Evolutionary conservation across 1,140 invertebrate species (phyloP).

Genomic region (Lepeophtheirus salmonis): DNA sequence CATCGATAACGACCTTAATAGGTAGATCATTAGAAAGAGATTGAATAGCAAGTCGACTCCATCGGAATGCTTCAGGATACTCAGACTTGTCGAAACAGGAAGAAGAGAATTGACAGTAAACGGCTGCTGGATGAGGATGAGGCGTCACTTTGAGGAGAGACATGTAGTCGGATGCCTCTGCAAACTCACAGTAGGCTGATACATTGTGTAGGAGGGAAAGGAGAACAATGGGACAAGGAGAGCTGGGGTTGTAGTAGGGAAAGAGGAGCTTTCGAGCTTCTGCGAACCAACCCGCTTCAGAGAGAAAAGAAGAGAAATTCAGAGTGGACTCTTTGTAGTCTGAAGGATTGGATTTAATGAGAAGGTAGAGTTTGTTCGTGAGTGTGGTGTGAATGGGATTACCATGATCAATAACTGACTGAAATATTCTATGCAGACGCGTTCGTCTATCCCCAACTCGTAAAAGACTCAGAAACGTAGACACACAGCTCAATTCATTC

Average conservation of each 20-base stretch:
- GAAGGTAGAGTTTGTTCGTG: no score
- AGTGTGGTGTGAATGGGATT: neutral
- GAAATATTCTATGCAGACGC: neutral
- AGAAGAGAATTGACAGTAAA: neutral
- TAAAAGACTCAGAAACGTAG: neutral
- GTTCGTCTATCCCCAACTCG: neutral
- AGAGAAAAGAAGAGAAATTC: neutral
- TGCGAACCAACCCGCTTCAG: neutral
- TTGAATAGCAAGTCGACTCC: neutral
- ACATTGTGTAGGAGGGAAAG: neutral
- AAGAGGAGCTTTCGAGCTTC: neutral
- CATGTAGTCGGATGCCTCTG: neutral
- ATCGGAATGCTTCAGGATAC: neutral
- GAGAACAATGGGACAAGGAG: neutral
- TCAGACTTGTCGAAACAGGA: neutral
- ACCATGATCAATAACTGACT: neutral
- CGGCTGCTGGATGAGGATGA: neutral
- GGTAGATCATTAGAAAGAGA: constrained; percentile 28
- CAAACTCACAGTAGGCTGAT: neutral
- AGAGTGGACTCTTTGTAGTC: neutral
- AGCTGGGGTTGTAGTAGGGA: neutral
- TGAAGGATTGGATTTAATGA: neutral
- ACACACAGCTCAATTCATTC: neutral
- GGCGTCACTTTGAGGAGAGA: neutral
- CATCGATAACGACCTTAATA: constrained; percentile 45